Evolutionary conservation across 2,797 vertebrate species (phyloP), one percentile per base, ranked within the genome.

Genomic region (Petrocephalus sullivani): DNA sequence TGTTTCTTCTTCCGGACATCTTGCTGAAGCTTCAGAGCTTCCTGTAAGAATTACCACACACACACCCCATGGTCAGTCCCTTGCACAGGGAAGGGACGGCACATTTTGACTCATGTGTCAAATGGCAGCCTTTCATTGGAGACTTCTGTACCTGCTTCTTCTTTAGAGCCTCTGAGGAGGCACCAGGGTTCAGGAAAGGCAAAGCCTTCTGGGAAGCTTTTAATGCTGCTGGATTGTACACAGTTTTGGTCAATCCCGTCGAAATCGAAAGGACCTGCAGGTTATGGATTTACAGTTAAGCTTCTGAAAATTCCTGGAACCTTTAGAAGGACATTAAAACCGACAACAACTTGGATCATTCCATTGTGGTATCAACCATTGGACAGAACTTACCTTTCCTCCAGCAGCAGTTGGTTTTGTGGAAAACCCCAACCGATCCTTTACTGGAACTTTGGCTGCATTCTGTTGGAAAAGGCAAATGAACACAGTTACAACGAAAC

Each of bases 1-100:
- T 99, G 98, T 90, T 99, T 99, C 95, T 99, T 98, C 95, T 97
- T 99, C 88, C 98, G 95, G 28, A 99, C 97, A 88, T 99, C 98
- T 92, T 99, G 98, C 90, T 99, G 98, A 91, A 99, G 96, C 93
- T 96, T 96, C 51, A 99, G 90, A 23, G 98, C 96, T 93, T 99
- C 98, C 98, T 99, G 92, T 87, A 16, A 33, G 61, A 37, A 90
- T 33, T 28, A 58, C 23, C 51, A 58, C 12, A 56, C 1, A 6
- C 19, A 71, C 33, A 37, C 28, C 14, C 1, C 8, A 51, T 71
- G 12, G 4, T 54, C 10, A 85, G 5, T 53, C 49, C 82, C 21
- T 84, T 2, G 0, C 51, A 53, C 67, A 46, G 37, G 12, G 12
- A 51, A 10, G 21, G n/a, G 46, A 10, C 8, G 1, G 1, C 12